Conservation (phyloP, 2,797 vertebrate species). For the Sarcoramphus papa region DNA sequence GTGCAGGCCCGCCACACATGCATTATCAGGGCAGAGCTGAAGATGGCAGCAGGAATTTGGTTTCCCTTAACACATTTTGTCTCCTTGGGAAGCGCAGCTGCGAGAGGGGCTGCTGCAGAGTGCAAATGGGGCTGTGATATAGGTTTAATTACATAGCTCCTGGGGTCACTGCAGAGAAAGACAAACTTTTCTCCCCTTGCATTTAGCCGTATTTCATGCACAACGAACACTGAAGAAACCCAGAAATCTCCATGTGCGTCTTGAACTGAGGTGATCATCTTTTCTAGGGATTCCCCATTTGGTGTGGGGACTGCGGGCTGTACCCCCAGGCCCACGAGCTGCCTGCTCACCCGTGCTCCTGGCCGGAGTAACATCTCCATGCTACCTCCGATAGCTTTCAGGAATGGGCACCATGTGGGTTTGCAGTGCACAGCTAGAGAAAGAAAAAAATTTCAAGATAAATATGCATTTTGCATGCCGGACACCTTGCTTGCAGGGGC, state of each 20-base stretch:
- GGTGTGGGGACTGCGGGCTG: background rate
- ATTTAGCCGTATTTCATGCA: constrained; percentile 41
- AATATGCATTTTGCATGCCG: background rate
- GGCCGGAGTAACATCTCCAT: background rate
- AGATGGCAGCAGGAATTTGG: constrained; percentile 68
- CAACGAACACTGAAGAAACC: background rate
- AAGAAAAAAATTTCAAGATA: background rate
- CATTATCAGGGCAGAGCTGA: constrained; percentile 51
- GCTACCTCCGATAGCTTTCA: background rate
- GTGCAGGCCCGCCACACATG: background rate
- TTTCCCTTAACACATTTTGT: constrained; percentile 38
- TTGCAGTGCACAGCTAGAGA: background rate
- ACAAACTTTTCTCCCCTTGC: constrained; percentile 16
- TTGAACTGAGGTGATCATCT: background rate
- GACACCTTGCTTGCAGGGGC: background rate
- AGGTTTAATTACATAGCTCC: constrained; percentile 48
- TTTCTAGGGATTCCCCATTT: background rate
- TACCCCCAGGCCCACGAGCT: background rate
- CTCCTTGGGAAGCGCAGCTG: background rate
- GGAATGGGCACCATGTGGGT: accelerated
- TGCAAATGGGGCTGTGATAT: constrained; percentile 10
- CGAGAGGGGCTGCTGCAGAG: constrained; percentile 9
- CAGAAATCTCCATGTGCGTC: background rate
- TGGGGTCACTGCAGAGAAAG: constrained; percentile 53
- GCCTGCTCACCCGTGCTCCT: accelerated